Evolutionary conservation across 2,888 invertebrate genomes (phyloP), one percentile per base, ranked within the genome.

Genomic region (Pimpla rufipes): DNA sequence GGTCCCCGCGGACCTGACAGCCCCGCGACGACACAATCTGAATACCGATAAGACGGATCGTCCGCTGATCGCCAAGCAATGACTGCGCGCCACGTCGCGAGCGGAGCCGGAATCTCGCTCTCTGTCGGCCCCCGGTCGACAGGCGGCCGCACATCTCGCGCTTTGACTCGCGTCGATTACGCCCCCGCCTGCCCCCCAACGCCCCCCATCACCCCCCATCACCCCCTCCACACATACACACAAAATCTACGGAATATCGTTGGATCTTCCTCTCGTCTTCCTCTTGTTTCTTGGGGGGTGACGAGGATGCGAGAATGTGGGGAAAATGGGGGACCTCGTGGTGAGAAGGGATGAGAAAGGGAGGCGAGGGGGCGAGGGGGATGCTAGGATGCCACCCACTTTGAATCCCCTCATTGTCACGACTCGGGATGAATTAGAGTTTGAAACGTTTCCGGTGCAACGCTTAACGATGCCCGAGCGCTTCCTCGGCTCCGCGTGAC

Each of bases 31-130:
- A 85, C 86, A 87, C 88, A 90, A 90, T 90, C 89, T 89, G 89
- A 88, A 89, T 90, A 87, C 87, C 88, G 91, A 91, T 91, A 92
- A 92, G 90, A 92, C 87, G 90, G 86, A 91, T 90, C 89, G 88
- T 85, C 85, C 83, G 81, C 87, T 91, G 91, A 92, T 92, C 89
- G 88, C 86, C 85, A 89, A 90, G 88, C 91, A 91, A 92, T 90
- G 91, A 90, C 89, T 82, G 85, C 80, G 77, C 85, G 75, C 81
- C 74, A 62, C 62, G 81, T 77, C 81, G 81, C 86, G 83, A 75
- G 82, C 2, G 29, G 3, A 29, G 29, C 29, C 29, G 29, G 29
- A 29, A 82, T 87, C 85, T 85, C 83, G 68, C 83, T 88, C 83
- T 77, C 81, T 83, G 78, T 55, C 21, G 6, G 37, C 23, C 29